Evolutionary conservation across 2,888 invertebrate genomes (phyloP).

Genomic region (Acronicta aceris): DNA sequence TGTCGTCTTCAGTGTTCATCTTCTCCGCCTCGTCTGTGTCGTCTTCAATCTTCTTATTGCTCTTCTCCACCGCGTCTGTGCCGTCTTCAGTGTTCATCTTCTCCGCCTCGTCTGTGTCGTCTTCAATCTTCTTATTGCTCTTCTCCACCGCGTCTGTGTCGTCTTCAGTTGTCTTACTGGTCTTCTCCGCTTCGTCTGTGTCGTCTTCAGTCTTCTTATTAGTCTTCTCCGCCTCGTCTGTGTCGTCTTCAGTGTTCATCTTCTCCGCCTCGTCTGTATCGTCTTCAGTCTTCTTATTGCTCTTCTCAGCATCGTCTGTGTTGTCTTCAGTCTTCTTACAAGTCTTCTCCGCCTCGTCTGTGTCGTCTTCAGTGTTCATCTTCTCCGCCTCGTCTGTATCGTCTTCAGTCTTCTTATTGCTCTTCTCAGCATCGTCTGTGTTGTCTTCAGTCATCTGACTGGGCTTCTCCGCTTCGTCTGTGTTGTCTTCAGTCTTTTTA

Average conservation of each 20-base stretch:
- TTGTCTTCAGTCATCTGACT: background rate
- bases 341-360: background rate
- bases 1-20: background rate
- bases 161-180: background rate
- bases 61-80: background rate
- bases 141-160: background rate
- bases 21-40: background rate
- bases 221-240: background rate
- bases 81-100: background rate
- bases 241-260: constrained; percentile 4
- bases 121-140: background rate
- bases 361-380: constrained; percentile 4
- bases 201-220: background rate
- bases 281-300: constrained; percentile 7
- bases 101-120: background rate
- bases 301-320: constrained; percentile 16
- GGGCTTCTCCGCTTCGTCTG: background rate
- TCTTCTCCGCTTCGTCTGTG: background rate
- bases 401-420: background rate
- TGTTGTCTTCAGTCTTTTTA: background rate
- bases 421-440: background rate
- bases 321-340: background rate
- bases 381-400: constrained; percentile 4
- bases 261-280: constrained; percentile 17
- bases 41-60: background rate